Evolutionary conservation across 35 echinoderm and acorn worm genomes (phyloP).

Genomic region (Lytechinus variegatus): DNA sequence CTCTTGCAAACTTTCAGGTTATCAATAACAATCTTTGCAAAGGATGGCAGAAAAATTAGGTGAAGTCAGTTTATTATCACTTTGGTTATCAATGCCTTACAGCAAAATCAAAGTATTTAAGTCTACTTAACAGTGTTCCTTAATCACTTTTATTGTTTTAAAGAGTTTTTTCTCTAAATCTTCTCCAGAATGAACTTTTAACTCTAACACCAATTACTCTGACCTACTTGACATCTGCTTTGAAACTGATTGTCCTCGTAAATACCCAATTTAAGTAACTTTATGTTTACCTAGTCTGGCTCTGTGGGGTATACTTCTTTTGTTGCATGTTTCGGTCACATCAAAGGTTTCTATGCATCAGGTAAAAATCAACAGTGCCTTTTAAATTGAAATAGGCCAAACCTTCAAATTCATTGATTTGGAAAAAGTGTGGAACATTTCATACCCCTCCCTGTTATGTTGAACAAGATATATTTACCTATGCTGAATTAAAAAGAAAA

Average conservation of each 20-base stretch:
- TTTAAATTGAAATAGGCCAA: not conserved
- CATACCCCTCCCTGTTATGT: not conserved
- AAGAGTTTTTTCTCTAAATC: no score
- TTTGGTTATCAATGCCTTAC: not conserved
- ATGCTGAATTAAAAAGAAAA: not conserved
- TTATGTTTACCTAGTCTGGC: not conserved
- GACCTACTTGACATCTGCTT: no score
- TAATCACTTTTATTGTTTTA: no score
- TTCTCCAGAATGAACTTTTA: no score
- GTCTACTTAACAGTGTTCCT: no score
- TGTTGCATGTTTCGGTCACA: not conserved
- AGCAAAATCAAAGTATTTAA: not conserved
- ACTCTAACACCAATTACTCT: no score
- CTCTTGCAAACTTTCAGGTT: no score
- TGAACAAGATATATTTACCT: no score
- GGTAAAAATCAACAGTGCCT: not conserved
- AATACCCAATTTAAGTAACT: not conserved
- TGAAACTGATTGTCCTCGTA: not conserved
- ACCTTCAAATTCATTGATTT: not conserved
- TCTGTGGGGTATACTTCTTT: not conserved
- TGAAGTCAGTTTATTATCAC: no score
- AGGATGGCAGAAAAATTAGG: no score
- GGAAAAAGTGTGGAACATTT: not conserved
- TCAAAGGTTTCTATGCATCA: not conserved
- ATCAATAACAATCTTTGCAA: no score